Percentiles rank a stretch among this genome's conserved stretches.
phyloP scores from a whole-genome alignment of 2,113 vertebrate genomes.

The Alligator sinensis region DNA sequence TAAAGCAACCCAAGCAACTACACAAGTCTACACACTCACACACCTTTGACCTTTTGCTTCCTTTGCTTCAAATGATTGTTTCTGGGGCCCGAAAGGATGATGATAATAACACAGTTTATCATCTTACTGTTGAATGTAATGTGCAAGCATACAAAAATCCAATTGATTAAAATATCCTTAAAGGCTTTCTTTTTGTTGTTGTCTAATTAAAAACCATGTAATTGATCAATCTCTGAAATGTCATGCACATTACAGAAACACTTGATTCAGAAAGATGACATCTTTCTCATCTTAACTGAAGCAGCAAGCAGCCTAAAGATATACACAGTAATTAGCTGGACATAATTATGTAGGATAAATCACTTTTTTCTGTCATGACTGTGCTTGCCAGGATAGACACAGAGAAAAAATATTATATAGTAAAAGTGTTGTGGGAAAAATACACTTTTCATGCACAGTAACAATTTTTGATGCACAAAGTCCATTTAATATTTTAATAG shows the following conservation, averaged over 20 bases:
- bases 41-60: not conserved
- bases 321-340: not conserved
- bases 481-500: not conserved
- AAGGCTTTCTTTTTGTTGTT: not conserved
- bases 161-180: not conserved
- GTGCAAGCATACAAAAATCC: not conserved
- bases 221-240: not conserved
- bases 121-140: not conserved
- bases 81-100: not conserved
- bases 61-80: not conserved
- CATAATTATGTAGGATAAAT: not conserved
- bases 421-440: not conserved
- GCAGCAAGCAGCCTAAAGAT: not conserved
- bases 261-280: not conserved
- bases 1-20: not conserved
- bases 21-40: not conserved
- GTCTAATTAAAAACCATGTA: not conserved
- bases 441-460: not conserved
- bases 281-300: not conserved
- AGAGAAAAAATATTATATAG: not conserved
- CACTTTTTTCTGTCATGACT: not conserved
- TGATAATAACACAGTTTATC: not conserved
- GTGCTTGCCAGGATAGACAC: not conserved
- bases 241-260: not conserved
- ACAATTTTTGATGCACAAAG: not conserved